phyloP scores from a whole-genome alignment of 2,797 vertebrate genomes.

The Dicrostonyx torquatus region DNA sequence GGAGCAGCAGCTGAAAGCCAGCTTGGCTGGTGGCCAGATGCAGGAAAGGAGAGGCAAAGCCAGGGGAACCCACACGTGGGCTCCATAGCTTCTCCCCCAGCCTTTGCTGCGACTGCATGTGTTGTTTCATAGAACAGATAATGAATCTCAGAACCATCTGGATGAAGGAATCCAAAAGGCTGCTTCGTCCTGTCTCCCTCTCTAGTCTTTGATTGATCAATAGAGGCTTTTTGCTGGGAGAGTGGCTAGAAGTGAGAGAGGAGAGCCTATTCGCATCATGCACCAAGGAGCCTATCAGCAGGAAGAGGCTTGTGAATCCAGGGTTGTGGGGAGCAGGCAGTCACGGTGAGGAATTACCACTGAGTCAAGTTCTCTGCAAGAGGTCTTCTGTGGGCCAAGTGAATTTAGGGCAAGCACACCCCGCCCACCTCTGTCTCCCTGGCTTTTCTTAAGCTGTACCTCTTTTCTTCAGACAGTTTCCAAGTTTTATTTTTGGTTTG shows the following conservation, averaged over 20 bases:
- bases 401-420: neutral
- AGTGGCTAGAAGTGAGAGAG: slow-evolving; percentile 3
- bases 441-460: slow-evolving; percentile 10
- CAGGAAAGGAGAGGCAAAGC: slow-evolving; percentile 46
- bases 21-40: slow-evolving; percentile 58
- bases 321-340: neutral
- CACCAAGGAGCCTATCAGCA: no score
- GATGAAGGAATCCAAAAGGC: slow-evolving; percentile 68
- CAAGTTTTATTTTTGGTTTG: slow-evolving; percentile 64
- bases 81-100: neutral
- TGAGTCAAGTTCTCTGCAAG: slow-evolving; percentile 12
- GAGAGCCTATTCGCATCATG: neutral
- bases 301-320: neutral
- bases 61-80: slow-evolving; percentile 36
- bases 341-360: neutral
- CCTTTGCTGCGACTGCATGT: neutral
- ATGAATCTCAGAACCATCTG: slow-evolving; percentile 83
- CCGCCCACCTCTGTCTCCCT: neutral
- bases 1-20: slow-evolving; percentile 44
- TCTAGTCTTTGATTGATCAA: slow-evolving; percentile 65
- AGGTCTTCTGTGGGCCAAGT: neutral
- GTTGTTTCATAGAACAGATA: slow-evolving; percentile 62
- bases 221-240: slow-evolving; percentile 22
- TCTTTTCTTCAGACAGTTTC: slow-evolving; percentile 55
- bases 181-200: slow-evolving; percentile 66